phyloP scores from a whole-genome alignment of 2,888 invertebrate species.

The Nysson spinosus region DNA sequence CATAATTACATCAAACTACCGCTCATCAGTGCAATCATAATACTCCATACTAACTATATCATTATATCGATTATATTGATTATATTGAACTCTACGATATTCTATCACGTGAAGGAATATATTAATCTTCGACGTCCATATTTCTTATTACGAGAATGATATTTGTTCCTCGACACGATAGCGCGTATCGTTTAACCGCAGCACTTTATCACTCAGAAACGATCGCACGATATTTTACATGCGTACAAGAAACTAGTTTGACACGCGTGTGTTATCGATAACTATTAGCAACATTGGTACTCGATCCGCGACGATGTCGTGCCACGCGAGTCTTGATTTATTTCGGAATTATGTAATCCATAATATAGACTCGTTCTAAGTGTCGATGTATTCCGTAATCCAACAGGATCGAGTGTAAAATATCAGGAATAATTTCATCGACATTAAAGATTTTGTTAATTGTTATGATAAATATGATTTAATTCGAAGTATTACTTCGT shows the following conservation, averaged over 20 bases:
- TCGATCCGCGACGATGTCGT: background rate
- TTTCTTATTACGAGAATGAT: background rate
- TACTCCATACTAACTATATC: background rate
- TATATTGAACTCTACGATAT: no score
- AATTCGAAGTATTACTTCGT: no score
- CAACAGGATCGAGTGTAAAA: no score
- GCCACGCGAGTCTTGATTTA: slow-evolving; percentile 24
- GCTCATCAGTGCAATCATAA: background rate
- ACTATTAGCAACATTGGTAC: no score
- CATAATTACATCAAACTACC: background rate
- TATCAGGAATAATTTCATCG: no score
- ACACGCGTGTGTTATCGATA: no score
- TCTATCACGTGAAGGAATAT: slow-evolving; percentile 1
- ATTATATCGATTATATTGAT: no score
- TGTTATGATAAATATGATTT: no score
- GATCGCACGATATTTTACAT: background rate
- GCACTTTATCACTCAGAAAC: slow-evolving; percentile 8
- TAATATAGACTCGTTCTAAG: no score
- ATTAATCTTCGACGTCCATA: slow-evolving; percentile 6
- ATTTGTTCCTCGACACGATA: slow-evolving; percentile 9
- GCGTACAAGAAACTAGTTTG: slow-evolving; percentile 3
- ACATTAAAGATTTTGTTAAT: no score
- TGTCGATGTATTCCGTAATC: no score
- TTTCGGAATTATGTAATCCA: slow-evolving; percentile 35
- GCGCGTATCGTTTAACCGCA: background rate